Conservation (phyloP, 2,888 invertebrate species). For the Allolobophora icterica region DNA sequence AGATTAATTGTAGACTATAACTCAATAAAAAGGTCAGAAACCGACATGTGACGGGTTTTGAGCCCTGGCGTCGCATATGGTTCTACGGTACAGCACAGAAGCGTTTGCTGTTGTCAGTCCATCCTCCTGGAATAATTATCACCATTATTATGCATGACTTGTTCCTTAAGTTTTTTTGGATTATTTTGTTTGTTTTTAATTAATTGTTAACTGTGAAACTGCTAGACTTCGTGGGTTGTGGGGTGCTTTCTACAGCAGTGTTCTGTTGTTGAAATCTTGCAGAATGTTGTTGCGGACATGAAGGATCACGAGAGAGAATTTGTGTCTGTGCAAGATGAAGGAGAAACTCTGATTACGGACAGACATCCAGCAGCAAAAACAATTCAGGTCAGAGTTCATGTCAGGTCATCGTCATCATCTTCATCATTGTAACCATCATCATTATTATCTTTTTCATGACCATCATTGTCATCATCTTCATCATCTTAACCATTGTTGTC, state of each 20-base stretch:
- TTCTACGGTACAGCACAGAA: too few relatives aligned
- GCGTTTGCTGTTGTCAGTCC: too few relatives aligned
- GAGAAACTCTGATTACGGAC: conserved; percentile 89
- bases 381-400: conserved; percentile 74
- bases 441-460: conserved; percentile 27
- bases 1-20: too few relatives aligned
- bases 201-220: background rate
- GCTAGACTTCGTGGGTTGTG: background rate
- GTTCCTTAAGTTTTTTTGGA: too few relatives aligned
- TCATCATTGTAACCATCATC: conserved; percentile 20
- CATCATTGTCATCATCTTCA: conserved; percentile 26
- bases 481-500: conserved; percentile 22
- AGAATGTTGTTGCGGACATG: conserved; percentile 63
- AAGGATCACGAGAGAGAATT: conserved; percentile 95
- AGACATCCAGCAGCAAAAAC: conserved; percentile 95
- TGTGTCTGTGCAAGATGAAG: conserved; percentile 92
- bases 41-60: too few relatives aligned
- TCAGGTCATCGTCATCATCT: conserved; percentile 31
- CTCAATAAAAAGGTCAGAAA: too few relatives aligned
- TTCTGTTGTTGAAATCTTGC: background rate
- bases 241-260: background rate
- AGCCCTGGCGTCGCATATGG: too few relatives aligned
- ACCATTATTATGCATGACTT: too few relatives aligned
- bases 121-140: too few relatives aligned
- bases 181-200: too few relatives aligned